Evolutionary conservation across 1,140 invertebrate genomes (phyloP), one percentile per base, ranked within the genome.

Genomic region (Drosophila ficusphila): DNA sequence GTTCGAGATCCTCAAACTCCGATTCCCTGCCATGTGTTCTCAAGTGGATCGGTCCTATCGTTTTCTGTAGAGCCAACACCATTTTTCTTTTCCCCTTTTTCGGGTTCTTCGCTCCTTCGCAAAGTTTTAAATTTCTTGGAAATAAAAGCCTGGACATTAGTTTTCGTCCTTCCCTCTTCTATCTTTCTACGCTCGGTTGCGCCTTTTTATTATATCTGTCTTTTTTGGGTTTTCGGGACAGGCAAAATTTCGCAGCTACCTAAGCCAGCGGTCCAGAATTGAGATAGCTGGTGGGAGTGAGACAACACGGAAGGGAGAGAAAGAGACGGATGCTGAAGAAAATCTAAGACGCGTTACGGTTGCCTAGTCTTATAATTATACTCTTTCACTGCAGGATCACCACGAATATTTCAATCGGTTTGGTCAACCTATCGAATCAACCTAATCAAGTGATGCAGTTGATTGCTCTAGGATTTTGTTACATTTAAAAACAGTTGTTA

Each of bases 81-180:
- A 82, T 72, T 72, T 88, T 85, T 74, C 62, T 58, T 36, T 70
- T 34, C 9, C 29, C 7, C 11, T 34, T 44, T 60, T 61, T 33
- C 11, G 21, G 34, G 14, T 73, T 61, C 61, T 48, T 54, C 51
- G 81, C 73, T 81, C 72, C 67, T 58, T 73, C 47, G 74, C 67
- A 79, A 79, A 88, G 82, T 88, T 88, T 88, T 88, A 88, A 89
- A 88, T 88, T 88, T 88, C 82, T 88, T 88, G 82, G 82, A 88
- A 88, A 88, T 88, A 89, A 88, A 88, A 88, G 83, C 83, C 70
- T 86, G 65, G 70, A 83, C 81, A 85, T 85, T 85, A 86, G 81
- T 85, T 85, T 86, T 85, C 76, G 79, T 83, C 76, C 79, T 85
- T 79, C 62, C 60, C 78, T 69, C 72, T 79, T 62, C 64, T 60